A percentile compares a stretch with the other conserved stretches of the same genome.
Conservation (phyloP, 2,888 invertebrate species). For the Acholoe squamosa region DNA sequence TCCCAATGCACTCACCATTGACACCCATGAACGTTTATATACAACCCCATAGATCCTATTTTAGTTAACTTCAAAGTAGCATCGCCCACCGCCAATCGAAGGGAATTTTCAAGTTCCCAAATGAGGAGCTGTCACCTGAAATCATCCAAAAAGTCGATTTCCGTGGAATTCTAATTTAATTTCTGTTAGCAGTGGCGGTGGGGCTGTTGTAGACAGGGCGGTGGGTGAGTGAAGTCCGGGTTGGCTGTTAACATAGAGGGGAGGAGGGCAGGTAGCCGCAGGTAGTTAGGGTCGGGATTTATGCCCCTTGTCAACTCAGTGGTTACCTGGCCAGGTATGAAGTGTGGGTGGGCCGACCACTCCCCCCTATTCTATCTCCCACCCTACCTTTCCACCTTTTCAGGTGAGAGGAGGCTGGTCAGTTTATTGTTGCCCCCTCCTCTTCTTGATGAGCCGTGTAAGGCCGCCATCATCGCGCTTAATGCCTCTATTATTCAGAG, state of each 20-base stretch:
- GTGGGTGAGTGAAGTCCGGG: conserved; percentile 1
- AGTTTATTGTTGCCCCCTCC: conserved; percentile 34
- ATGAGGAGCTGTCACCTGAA: neutral
- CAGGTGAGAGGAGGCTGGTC: conserved; percentile 39
- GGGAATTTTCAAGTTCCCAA: neutral
- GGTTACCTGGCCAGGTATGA: conserved; percentile 33
- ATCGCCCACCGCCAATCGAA: neutral
- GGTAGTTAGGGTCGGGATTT: conserved; percentile 23
- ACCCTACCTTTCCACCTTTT: neutral
- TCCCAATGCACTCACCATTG: neutral
- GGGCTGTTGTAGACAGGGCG: neutral
- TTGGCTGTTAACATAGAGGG: neutral
- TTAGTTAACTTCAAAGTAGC: neutral
- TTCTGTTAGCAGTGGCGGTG: conserved; percentile 9
- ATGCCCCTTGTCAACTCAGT: conserved; percentile 15
- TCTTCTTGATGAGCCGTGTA: conserved; percentile 48
- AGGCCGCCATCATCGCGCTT: conserved; percentile 19
- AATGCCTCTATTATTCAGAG: conserved; percentile 57
- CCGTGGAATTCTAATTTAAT: conserved; percentile 46
- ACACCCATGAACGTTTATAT: too few species aligned
- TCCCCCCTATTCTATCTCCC: neutral
- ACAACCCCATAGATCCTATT: too few species aligned
- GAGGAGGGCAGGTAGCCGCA: neutral
- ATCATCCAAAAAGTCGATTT: neutral
- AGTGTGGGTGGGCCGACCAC: conserved; percentile 37